phyloP scores from a whole-genome alignment of 2,113 vertebrate genomes.

The Butastur rufipennis region DNA sequence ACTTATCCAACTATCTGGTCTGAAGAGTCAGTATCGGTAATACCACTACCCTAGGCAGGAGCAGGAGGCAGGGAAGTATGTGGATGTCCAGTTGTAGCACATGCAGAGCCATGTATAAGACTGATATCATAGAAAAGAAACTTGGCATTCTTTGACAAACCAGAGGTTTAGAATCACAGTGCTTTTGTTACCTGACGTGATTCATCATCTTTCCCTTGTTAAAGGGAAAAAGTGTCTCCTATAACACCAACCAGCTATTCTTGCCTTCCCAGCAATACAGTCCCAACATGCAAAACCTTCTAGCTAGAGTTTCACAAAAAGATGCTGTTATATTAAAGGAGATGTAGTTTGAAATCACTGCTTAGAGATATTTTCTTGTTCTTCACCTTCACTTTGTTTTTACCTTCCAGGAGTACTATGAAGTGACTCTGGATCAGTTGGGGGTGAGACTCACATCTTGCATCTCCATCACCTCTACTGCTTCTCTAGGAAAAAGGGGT shows the following conservation, averaged over 20 bases:
- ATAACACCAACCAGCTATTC: background rate
- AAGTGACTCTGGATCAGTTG: background rate
- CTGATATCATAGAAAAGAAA: background rate
- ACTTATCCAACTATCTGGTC: too few relatives aligned
- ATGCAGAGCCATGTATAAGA: background rate
- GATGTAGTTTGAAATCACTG: background rate
- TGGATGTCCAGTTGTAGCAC: background rate
- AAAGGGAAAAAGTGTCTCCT: background rate
- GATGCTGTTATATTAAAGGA: background rate
- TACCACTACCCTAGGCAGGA: background rate
- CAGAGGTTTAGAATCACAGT: background rate
- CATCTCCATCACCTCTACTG: background rate
- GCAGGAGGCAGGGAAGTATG: background rate
- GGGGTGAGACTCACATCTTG: background rate
- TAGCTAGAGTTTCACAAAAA: background rate
- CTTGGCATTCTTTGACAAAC: background rate
- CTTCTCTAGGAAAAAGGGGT: background rate
- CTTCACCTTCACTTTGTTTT: background rate
- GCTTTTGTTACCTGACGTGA: background rate
- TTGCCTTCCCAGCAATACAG: background rate
- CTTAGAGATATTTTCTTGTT: background rate
- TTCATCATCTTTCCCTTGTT: background rate
- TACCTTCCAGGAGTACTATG: background rate
- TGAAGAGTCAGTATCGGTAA: background rate
- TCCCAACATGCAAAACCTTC: background rate